Base-by-base conservation (phyloP, 2,797 vertebrate genomes). In the Microctenopoma lineatum region DNA sequence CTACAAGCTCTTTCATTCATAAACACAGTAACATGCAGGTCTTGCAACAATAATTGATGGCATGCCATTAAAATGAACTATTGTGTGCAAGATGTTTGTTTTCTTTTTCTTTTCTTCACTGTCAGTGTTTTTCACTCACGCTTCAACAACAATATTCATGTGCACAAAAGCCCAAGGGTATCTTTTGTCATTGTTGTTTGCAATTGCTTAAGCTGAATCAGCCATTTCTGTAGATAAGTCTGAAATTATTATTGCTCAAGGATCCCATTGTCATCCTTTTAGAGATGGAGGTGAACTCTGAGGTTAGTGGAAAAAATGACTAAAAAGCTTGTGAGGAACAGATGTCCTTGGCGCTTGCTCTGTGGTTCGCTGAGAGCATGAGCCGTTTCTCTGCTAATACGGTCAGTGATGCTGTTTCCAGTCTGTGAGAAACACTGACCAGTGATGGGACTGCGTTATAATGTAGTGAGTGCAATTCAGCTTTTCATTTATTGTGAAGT, bases 151-250 rank as follows among this genome's bases (percentile, higher is more conserved):
- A 80, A 62, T 85, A 62, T 72, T 67, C 65, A 83, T 84, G 53
- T 59, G 77, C 69, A 87, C 87, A 89, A 88, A 90, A 82, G 80
- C 86, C 83, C 87, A 87, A 90, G 88, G 88, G 83, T 87, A 73
- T 87, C 59, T 86, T 90, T 91, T 92, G 78, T 89, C 84, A 67
- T 69, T 79, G 73, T 79, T 72, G 67, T 75, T 71, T 80, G 50
- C 55, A 77, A 78, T 73, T 87, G 87, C 69, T 74, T 64, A 67
- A 63, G 81, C 85, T 83, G 79, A 90, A 84, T 87, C 85, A 86
- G 85, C 80, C 59, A 26, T 81, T 90, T 85, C 45, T 75, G 46
- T 79, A 66, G 75, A 84, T 66, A 81, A 66, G 67, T 85, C 79
- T 47, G 75, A 84, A 87, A 86, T 84, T 73, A 87, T 90, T 90